Base-by-base conservation (phyloP, 1,140 invertebrate genomes). In the Neodiprion fabricii region DNA sequence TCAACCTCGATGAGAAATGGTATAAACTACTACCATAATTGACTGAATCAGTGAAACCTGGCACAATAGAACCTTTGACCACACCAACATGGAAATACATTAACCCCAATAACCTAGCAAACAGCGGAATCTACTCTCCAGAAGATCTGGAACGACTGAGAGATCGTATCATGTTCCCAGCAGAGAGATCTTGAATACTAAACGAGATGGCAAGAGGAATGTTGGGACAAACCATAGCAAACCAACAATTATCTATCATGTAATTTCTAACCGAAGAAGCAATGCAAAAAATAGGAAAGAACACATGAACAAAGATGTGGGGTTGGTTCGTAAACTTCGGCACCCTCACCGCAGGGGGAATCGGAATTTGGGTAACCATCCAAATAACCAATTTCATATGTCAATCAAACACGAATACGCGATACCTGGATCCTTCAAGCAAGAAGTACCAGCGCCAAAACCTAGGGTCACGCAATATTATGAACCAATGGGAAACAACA, bases 11-110 rank as follows among this genome's bases (percentile, higher is more conserved):
- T 47, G 7, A 69, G 9, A 69, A 69, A 69, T 23, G 17, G 17
- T 69, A 17, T 47, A 21, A 23, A 47, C 12, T 77, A 17, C 53
- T 72, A 48, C 73, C 76, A 11, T 10, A 2, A 49, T 66, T 70
- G 14, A 65, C 47, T 5, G 73, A 72, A 48, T 21, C 76, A 7
- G 8, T 72, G 21, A 21, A 70, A 70, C 76, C 72, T 0, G 2
- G 71, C 0, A 28, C 71, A 53, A 23, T 78, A 1, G 10, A 75
- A 17, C 77, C 79, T 0, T n/a, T 72, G 11, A 75, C 73, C 0
- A 65, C 76, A 61, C 8, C 69, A 0, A 75, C 77, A 0, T 80
- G 79, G 79, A 40, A 75, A 10, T 80, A 80, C 7, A 75, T 71
- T 10, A 75, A 49, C n/a, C 79, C 79, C 8, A 72, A 65, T 0